Evolutionary conservation across 2,797 vertebrate genomes (phyloP).

Genomic region (Kryptolebias ocellatus): DNA sequence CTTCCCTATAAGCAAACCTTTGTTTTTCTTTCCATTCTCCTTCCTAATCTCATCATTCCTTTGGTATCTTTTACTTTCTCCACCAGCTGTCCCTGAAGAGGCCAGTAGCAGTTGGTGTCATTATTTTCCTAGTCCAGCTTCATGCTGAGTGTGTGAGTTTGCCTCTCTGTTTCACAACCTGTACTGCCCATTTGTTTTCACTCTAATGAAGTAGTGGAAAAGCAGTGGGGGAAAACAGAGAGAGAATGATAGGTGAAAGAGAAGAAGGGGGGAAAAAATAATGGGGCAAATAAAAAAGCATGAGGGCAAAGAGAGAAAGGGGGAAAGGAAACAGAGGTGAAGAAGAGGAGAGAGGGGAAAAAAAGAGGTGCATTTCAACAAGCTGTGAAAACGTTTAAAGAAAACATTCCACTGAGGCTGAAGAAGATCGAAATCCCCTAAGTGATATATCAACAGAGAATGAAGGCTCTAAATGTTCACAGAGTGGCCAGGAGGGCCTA

Average conservation of each 20-base stretch:
- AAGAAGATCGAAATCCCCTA: constrained; percentile 59
- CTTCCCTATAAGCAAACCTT: constrained; percentile 22
- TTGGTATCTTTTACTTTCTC: constrained; percentile 54
- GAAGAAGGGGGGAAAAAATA: background rate
- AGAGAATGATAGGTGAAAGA: background rate
- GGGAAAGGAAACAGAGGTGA: constrained; percentile 13
- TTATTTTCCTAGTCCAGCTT: constrained; percentile 65
- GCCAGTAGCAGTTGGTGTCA: constrained; percentile 62
- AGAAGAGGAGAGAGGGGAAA: constrained; percentile 18
- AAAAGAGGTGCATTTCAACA: constrained; percentile 36
- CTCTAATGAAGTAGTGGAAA: constrained; percentile 74
- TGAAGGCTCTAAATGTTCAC: constrained; percentile 44
- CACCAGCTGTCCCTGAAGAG: constrained; percentile 60
- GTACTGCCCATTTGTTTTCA: constrained; percentile 73
- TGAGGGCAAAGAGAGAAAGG: constrained; percentile 6
- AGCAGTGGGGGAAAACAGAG: constrained; percentile 17
- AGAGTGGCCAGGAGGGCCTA: constrained; percentile 32
- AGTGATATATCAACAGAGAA: constrained; percentile 59
- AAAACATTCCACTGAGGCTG: constrained; percentile 64
- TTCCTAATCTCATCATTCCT: constrained; percentile 54
- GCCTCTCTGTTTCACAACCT: constrained; percentile 50
- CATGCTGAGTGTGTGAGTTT: constrained; percentile 69
- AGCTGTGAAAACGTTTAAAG: constrained; percentile 59
- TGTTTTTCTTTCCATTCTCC: constrained; percentile 35
- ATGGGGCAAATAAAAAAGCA: constrained; percentile 2